These are phyloP conservation scores for Lithophane leautieri DNA, from an alignment of 2,888 invertebrate genomes.

Conservation along the genomic window DNA sequence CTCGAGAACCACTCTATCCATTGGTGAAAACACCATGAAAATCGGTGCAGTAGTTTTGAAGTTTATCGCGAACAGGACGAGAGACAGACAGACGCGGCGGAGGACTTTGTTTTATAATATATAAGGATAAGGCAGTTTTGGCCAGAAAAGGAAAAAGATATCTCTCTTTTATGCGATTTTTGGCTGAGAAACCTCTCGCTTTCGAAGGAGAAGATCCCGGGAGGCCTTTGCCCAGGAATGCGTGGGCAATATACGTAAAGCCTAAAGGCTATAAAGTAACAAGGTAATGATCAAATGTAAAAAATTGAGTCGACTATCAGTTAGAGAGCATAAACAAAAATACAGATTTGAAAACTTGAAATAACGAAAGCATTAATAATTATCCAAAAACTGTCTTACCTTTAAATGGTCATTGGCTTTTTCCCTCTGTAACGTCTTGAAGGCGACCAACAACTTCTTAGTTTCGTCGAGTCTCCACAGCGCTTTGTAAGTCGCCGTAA, in stretches of 20 bases:
- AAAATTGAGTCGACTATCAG: background rate
- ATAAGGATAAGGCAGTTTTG: too few relatives aligned
- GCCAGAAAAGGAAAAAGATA: background rate
- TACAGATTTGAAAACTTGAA: background rate
- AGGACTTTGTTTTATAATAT: too few relatives aligned
- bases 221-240: background rate
- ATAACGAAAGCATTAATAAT: background rate
- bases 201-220: too few relatives aligned
- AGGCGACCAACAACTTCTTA: slow-evolving; percentile 94
- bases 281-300: background rate
- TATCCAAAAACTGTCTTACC: slow-evolving; percentile 79
- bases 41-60: too few relatives aligned
- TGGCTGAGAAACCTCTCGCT: background rate
- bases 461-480: slow-evolving; percentile 94
- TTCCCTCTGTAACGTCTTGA: slow-evolving; percentile 94
- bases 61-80: too few relatives aligned
- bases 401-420: slow-evolving; percentile 91
- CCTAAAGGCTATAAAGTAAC: background rate
- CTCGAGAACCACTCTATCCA: too few relatives aligned
- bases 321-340: background rate
- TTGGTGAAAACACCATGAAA: too few relatives aligned
- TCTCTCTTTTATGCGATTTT: background rate
- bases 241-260: background rate
- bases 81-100: too few relatives aligned
- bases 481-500: slow-evolving; percentile 93